These are phyloP conservation scores for Myripristis murdjan DNA, from an alignment of 2,797 vertebrate species.

Conservation along the genomic window DNA sequence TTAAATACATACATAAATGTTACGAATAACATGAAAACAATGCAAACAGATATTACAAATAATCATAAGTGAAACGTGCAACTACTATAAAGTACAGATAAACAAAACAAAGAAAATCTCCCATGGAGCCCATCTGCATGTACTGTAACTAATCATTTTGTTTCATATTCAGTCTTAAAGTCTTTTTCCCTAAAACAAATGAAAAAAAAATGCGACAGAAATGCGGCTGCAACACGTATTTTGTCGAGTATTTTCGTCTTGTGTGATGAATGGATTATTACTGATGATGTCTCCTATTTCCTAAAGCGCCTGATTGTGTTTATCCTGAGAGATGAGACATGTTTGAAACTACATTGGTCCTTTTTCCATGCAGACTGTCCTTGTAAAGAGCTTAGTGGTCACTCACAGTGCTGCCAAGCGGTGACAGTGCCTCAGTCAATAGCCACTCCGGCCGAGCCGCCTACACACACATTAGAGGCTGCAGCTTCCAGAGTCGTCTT, in stretches of 20 bases:
- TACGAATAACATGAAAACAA: too few species aligned
- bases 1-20: too few species aligned
- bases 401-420: constrained; percentile 2
- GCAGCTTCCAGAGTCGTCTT: not conserved
- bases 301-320: constrained; percentile 32
- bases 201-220: too few species aligned
- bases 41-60: too few species aligned
- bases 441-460: constrained; percentile 4
- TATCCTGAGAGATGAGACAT: constrained; percentile 29
- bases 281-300: constrained; percentile 21
- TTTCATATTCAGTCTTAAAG: too few species aligned
- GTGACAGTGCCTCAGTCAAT: not conserved
- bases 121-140: too few species aligned
- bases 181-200: too few species aligned
- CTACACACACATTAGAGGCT: constrained; percentile 1
- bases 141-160: too few species aligned
- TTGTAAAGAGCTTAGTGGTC: constrained; percentile 29
- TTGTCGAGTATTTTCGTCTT: not conserved
- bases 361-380: constrained; percentile 28
- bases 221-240: too few species aligned
- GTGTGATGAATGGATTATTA: constrained; percentile 40
- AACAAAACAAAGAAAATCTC: too few species aligned
- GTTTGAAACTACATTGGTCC: constrained; percentile 21
- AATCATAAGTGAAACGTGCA: too few species aligned
- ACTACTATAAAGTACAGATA: too few species aligned